Conservation (phyloP, 2,797 vertebrate species). For the Propithecus perrieri region DNA sequence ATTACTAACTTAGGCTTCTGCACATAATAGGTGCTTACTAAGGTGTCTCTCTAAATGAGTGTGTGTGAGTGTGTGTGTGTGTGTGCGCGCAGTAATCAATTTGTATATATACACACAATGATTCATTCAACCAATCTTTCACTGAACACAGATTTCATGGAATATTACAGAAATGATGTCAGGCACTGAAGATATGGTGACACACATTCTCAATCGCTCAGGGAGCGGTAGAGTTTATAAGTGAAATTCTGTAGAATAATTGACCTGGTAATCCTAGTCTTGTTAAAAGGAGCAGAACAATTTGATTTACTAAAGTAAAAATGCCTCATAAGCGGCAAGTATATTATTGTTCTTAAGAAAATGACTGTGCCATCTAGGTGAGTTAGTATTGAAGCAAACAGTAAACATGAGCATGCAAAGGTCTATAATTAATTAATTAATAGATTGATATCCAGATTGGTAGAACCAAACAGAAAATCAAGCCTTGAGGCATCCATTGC, state of each 20-base stretch:
- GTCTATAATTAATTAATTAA: not conserved
- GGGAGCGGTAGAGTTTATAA: not conserved
- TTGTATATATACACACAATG: not conserved
- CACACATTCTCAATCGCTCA: not conserved
- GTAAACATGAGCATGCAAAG: not conserved
- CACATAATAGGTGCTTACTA: not conserved
- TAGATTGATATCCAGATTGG: not conserved
- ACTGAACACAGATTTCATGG: not conserved
- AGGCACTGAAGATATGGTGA: not conserved
- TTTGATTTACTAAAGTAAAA: not conserved
- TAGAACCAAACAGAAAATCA: not conserved
- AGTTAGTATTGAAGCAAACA: not conserved
- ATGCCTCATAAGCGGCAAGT: not conserved
- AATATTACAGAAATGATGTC: not conserved
- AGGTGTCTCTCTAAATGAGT: not conserved
- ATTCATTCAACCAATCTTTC: not conserved
- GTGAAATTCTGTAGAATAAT: not conserved
- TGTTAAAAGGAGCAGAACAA: not conserved
- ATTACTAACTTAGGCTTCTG: not conserved
- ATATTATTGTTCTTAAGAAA: not conserved
- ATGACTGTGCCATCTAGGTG: not conserved
- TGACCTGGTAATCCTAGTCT: not conserved
- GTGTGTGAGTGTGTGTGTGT: fast-evolving
- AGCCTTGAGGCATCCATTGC: not conserved
- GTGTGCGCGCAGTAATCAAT: not conserved